These are phyloP conservation scores for Napeogenes sylphis DNA, from an alignment of 2,888 invertebrate species.

Conservation along the genomic window DNA sequence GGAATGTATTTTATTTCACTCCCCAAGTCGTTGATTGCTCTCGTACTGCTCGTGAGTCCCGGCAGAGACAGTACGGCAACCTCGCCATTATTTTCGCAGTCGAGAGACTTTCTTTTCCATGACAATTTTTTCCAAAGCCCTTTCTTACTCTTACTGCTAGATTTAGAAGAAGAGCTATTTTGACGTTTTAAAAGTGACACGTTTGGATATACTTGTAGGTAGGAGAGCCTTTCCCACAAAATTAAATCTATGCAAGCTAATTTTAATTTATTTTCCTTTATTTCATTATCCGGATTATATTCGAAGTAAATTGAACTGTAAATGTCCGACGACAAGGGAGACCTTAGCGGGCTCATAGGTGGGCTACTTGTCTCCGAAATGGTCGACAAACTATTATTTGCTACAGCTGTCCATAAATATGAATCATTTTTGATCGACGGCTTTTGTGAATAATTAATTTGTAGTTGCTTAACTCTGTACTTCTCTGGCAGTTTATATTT, in stretches of 20 bases:
- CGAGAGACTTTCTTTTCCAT: conserved; percentile 44
- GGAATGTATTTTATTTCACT: conserved; percentile 61
- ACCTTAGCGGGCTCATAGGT: conserved; percentile 41
- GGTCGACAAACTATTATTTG: conserved; percentile 54
- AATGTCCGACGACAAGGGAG: conserved; percentile 55
- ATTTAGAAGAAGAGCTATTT: conserved; percentile 46
- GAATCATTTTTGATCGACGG: conserved; percentile 55
- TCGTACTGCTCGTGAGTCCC: conserved; percentile 54
- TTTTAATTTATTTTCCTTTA: conserved; percentile 48
- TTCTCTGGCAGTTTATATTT: conserved; percentile 55
- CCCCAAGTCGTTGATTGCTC: conserved; percentile 55
- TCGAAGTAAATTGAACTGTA: conserved; percentile 69
- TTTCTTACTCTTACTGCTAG: conserved; percentile 53
- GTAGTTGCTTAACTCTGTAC: conserved; percentile 45
- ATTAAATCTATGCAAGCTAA: conserved; percentile 65
- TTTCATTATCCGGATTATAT: conserved; percentile 47
- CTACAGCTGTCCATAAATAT: conserved; percentile 52
- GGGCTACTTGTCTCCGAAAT: conserved; percentile 59
- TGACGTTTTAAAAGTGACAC: conserved; percentile 52
- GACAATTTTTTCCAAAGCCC: conserved; percentile 50
- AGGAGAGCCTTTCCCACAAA: conserved; percentile 63
- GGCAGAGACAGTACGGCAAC: conserved; percentile 62
- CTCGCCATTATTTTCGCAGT: conserved; percentile 49
- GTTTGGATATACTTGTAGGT: conserved; percentile 56
- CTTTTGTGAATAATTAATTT: conserved; percentile 39